Percentiles rank a stretch among this genome's conserved stretches.
Conservation (phyloP, 2,888 invertebrate genomes). For the Xylota sylvarum region DNA sequence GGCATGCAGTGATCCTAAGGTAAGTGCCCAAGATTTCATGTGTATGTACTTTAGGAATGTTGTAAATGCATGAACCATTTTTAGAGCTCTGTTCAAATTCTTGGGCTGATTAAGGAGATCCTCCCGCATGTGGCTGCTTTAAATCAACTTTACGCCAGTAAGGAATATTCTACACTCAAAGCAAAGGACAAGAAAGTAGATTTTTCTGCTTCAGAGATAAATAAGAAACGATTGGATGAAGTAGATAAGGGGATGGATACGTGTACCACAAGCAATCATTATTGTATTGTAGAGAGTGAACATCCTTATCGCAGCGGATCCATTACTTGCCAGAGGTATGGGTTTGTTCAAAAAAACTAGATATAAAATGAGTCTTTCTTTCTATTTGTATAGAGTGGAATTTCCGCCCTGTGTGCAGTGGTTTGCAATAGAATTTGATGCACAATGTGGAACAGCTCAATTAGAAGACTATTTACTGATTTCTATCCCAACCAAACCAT, state of each 20-base stretch:
- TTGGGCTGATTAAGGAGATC: conserved; percentile 94
- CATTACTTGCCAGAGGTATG: conserved; percentile 92
- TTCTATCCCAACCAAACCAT: conserved; percentile 87
- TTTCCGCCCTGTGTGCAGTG: conserved; percentile 96
- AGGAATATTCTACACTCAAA: conserved; percentile 79
- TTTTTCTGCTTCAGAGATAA: conserved; percentile 62
- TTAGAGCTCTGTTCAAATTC: conserved; percentile 93
- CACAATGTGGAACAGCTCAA: conserved; percentile 96
- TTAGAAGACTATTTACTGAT: conserved; percentile 95
- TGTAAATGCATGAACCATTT: conserved; percentile 66
- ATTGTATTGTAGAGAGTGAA: conserved; percentile 97
- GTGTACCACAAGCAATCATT: conserved; percentile 93
- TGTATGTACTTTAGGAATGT: not conserved
- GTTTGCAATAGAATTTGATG: conserved; percentile 97
- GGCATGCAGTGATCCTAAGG: conserved; percentile 91
- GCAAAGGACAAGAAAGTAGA: conserved; percentile 66
- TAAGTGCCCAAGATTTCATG: conserved; percentile 82
- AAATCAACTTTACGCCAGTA: conserved; percentile 87
- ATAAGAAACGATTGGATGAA: conserved; percentile 79
- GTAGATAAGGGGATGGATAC: conserved; percentile 80
- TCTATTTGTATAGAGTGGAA: conserved; percentile 86
- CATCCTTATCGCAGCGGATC: conserved; percentile 97
- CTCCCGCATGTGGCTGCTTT: conserved; percentile 95
- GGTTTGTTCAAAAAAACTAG: not conserved
- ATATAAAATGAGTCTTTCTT: not conserved